phyloP scores from a whole-genome alignment of 2,888 invertebrate species.

The Acronicta leporina region DNA sequence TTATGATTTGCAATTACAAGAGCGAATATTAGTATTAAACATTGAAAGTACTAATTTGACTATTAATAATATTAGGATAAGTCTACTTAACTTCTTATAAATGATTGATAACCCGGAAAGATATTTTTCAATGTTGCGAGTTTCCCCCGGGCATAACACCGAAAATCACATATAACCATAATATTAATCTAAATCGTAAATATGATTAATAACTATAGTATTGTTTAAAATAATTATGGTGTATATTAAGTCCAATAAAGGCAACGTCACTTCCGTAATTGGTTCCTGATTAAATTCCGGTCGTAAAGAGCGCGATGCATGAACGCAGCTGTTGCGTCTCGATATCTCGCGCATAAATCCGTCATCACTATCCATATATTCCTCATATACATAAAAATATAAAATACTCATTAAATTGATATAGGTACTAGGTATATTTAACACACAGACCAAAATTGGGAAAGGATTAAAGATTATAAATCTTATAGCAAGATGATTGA shows the following conservation, averaged over 20 bases:
- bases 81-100: too few relatives aligned
- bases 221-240: not conserved
- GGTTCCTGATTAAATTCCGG: conserved; percentile 64
- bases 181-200: too few relatives aligned
- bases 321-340: conserved; percentile 62
- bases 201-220: too few relatives aligned
- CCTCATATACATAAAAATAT: conserved; percentile 1
- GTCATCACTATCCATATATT: conserved; percentile 48
- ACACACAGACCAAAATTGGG: not conserved
- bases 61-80: too few relatives aligned
- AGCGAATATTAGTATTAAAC: too few relatives aligned
- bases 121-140: too few relatives aligned
- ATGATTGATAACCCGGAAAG: too few relatives aligned
- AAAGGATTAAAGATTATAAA: conserved; percentile 7
- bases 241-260: conserved; percentile 16
- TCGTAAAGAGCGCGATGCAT: conserved; percentile 63
- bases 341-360: conserved; percentile 65
- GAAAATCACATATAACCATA: too few relatives aligned
- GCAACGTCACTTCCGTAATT: conserved; percentile 52
- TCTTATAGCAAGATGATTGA: not conserved
- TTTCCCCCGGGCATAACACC: too few relatives aligned
- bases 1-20: too few relatives aligned
- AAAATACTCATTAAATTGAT: conserved; percentile 9
- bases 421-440: too few relatives aligned
- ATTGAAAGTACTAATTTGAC: too few relatives aligned